Conservation (phyloP, 2,888 invertebrate species). For the Mesoligia furuncula region DNA sequence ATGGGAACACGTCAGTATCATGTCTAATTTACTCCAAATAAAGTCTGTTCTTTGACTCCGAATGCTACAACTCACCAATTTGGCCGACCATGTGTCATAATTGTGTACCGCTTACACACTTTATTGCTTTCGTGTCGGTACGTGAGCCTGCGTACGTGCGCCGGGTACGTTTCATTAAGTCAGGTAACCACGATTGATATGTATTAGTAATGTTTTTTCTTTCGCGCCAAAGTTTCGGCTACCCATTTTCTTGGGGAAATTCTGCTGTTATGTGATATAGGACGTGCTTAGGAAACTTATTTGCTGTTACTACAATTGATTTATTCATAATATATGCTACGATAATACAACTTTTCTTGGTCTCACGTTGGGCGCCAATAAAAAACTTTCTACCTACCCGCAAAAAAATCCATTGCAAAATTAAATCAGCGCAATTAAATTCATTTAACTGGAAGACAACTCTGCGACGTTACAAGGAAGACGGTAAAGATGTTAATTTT, state of each 20-base stretch:
- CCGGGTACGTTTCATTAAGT: constrained; percentile 53
- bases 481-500: constrained; percentile 64
- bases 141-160: constrained; percentile 59
- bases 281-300: constrained; percentile 49
- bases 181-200: constrained; percentile 63
- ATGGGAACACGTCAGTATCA: constrained; percentile 47
- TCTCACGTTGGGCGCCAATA: constrained; percentile 47
- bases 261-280: constrained; percentile 41
- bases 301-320: constrained; percentile 10
- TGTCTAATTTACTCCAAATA: constrained; percentile 58
- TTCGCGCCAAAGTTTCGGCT: constrained; percentile 44
- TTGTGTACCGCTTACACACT: constrained; percentile 62
- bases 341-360: constrained; percentile 10
- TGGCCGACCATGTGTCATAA: constrained; percentile 62
- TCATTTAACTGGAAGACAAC: constrained; percentile 58
- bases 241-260: constrained; percentile 31
- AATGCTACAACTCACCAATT: constrained; percentile 56
- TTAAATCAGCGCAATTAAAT: constrained; percentile 62
- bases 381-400: background rate
- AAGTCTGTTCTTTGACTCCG: constrained; percentile 39
- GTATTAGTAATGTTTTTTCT: constrained; percentile 61
- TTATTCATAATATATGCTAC: constrained; percentile 2
- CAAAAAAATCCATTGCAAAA: constrained; percentile 32
- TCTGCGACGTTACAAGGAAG: constrained; percentile 43
- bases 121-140: constrained; percentile 55